Evolutionary conservation across 2,113 vertebrate species (phyloP).

Genomic region (Corythaeola cristata): DNA sequence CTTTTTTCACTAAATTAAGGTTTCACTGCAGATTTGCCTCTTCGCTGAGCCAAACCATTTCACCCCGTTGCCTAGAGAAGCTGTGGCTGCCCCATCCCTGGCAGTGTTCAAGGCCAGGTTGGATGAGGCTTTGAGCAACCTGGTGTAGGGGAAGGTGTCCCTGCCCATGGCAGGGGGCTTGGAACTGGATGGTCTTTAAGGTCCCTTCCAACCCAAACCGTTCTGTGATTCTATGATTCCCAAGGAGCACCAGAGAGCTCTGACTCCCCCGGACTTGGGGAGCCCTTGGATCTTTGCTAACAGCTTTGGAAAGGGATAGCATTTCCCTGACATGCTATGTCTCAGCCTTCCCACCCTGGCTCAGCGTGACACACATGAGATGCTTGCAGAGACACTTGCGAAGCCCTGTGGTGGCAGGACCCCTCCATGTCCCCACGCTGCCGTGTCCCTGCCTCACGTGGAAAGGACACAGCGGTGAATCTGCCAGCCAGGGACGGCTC

Average conservation of each 20-base stretch:
- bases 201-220: no score
- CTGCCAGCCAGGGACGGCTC: neutral
- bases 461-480: neutral
- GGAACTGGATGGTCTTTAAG: no score
- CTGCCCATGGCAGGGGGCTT: no score
- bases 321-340: neutral
- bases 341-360: neutral
- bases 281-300: neutral
- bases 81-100: no score
- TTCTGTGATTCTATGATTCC: neutral
- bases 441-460: neutral
- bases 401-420: neutral
- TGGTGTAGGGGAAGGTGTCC: no score
- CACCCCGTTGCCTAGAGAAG: no score
- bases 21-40: neutral
- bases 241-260: neutral
- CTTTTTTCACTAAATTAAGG: neutral
- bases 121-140: no score
- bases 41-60: neutral
- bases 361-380: rapidly evolving
- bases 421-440: rapidly evolving
- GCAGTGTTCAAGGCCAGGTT: no score
- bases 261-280: rapidly evolving
- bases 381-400: rapidly evolving
- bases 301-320: neutral